phyloP scores from a whole-genome alignment of 2,888 invertebrate genomes.

The Cryptophagus acutangulus region DNA sequence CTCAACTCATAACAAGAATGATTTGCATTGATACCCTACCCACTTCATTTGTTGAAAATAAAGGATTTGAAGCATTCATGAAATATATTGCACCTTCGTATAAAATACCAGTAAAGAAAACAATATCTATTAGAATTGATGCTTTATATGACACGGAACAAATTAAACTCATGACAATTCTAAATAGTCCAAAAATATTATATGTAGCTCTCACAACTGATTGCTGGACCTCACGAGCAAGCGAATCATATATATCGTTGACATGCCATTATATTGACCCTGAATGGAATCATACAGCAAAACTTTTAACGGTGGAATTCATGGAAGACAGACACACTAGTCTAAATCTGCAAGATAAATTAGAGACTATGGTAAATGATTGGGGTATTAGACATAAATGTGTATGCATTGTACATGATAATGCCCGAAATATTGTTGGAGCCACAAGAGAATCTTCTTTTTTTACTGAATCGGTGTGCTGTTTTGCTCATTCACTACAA shows the following conservation, averaged over 20 bases:
- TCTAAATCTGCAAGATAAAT: slow-evolving; percentile 22
- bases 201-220: slow-evolving; percentile 21
- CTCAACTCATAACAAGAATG: slow-evolving; percentile 20
- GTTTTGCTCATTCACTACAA: slow-evolving; percentile 30
- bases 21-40: slow-evolving; percentile 17
- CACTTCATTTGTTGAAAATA: slow-evolving; percentile 12
- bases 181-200: neutral
- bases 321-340: slow-evolving; percentile 24
- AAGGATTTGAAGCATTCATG: neutral
- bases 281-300: slow-evolving; percentile 21
- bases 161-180: neutral
- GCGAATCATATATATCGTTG: slow-evolving; percentile 25
- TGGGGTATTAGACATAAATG: slow-evolving; percentile 24
- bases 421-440: slow-evolving; percentile 28
- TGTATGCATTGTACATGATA: slow-evolving; percentile 27
- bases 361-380: slow-evolving; percentile 19
- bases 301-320: slow-evolving; percentile 21
- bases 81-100: neutral
- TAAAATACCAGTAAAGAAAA: slow-evolving; percentile 1
- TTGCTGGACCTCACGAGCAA: slow-evolving; percentile 27
- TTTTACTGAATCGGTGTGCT: slow-evolving; percentile 24
- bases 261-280: slow-evolving; percentile 23
- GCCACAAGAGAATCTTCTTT: slow-evolving; percentile 17
- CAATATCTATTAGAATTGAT: neutral
- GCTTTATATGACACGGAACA: neutral